A percentile compares a stretch with the other conserved stretches of the same genome.
These are phyloP conservation scores for Pseudanteris insignis DNA, from an alignment of 2,888 invertebrate genomes.

Conservation along the genomic window DNA sequence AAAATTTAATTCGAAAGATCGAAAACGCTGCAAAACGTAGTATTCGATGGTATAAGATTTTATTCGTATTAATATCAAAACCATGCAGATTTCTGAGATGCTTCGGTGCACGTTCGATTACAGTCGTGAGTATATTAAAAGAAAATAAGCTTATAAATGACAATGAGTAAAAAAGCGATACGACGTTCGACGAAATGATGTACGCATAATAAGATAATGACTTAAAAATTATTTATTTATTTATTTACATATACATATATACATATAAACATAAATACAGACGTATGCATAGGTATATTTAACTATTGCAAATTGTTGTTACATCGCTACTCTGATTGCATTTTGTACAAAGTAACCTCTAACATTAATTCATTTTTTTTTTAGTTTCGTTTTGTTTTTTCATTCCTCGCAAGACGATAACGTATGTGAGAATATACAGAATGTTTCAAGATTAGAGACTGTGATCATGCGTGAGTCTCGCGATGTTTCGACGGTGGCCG, in stretches of 20 bases:
- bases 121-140: too few species aligned
- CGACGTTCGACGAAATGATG: constrained; percentile 44
- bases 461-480: constrained; percentile 13
- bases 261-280: constrained; percentile 43
- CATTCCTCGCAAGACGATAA: constrained; percentile 54
- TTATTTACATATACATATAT: constrained; percentile 37
- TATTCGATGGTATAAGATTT: too few species aligned
- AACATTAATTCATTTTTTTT: constrained; percentile 57
- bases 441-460: constrained; percentile 31
- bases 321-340: constrained; percentile 65
- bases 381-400: too few species aligned
- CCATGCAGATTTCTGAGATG: too few species aligned
- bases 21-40: too few species aligned
- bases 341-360: constrained; percentile 65
- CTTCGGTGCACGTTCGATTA: too few species aligned
- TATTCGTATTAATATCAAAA: too few species aligned
- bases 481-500: constrained; percentile 14
- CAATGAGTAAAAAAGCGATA: constrained; percentile 32
- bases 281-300: constrained; percentile 59
- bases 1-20: too few species aligned
- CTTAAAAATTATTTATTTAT: constrained; percentile 48
- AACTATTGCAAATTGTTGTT: constrained; percentile 65
- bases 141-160: constrained; percentile 7
- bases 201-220: constrained; percentile 49
- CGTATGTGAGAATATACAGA: constrained; percentile 46